Base-by-base conservation (phyloP, 1,140 invertebrate species). In the Hyles vespertilio region DNA sequence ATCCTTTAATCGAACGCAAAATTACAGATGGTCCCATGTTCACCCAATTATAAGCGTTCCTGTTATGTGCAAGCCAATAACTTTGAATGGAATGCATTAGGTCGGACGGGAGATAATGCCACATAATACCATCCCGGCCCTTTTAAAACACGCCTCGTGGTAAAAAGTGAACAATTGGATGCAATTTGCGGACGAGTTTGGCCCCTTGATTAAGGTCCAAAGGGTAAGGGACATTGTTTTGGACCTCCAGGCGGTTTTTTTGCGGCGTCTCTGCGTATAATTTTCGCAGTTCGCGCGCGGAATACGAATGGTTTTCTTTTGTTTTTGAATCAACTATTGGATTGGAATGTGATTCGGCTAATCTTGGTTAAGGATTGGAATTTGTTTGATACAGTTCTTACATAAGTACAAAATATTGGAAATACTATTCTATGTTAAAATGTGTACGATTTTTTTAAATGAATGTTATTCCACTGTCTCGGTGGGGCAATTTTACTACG, bases 111-210 rank as follows among this genome's bases (percentile, higher is more conserved):
- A 69, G 56, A 61, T 46, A 12, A 34, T 36, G 58, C 45, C 62
- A 73, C 77, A 83, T 77, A 81, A 83, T 83, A 79, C 74, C 75
- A 77, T 78, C 77, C 74, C 54, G 61, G 73, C 76, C 79, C 79
- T 71, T 76, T 69, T 63, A 63, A 77, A 77, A 81, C 76, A 81
- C 71, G 72, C 67, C 70, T 81, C 61, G 74, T 63, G 76, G 78
- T 89, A 86, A 89, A 89, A 87, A 89, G 75, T 84, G 86, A 87
- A 89, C 86, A 87, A 89, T 89, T 85, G 86, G 77, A 80, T 84
- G 86, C 86, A 87, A 89, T 89, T 88, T 89, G 85, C 79, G 82
- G 84, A 77, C 74, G 77, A 88, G 83, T 83, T 85, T 79, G 64
- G 86, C 79, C 64, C 68, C 76, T 79, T 85, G 82, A 88, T 88